Conservation (phyloP, 2,797 vertebrate species). For the Clarias laeviceps region DNA sequence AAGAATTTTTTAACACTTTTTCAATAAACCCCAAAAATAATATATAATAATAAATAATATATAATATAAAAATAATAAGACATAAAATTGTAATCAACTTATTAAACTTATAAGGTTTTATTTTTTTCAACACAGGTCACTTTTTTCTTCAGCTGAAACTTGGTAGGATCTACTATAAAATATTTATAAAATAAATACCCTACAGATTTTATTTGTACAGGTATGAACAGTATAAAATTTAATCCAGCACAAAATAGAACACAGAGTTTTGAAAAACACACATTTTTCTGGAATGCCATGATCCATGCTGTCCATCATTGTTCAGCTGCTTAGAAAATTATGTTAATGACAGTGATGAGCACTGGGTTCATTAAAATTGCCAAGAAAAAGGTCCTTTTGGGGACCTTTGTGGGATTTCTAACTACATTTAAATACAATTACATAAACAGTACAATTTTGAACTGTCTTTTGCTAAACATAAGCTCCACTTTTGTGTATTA, state of each 20-base stretch:
- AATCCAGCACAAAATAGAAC: constrained; percentile 19
- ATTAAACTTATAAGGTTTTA: background rate
- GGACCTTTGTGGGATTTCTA: background rate
- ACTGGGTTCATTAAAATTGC: background rate
- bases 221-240: background rate
- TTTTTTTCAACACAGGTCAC: background rate
- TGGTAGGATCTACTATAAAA: background rate
- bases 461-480: background rate
- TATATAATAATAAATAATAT: no score
- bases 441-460: background rate
- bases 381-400: background rate
- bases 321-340: constrained; percentile 9
- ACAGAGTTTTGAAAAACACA: background rate
- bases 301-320: background rate
- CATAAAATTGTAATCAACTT: constrained; percentile 2
- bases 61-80: background rate
- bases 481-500: background rate
- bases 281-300: background rate
- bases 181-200: constrained; percentile 21
- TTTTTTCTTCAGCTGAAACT: background rate
- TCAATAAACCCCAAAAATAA: background rate
- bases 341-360: background rate
- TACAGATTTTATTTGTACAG: constrained; percentile 27
- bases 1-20: background rate
- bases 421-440: background rate